Percentiles rank a stretch among this genome's conserved stretches.
Conservation (phyloP, 2,113 vertebrate genomes). For the Tamias sibiricus region DNA sequence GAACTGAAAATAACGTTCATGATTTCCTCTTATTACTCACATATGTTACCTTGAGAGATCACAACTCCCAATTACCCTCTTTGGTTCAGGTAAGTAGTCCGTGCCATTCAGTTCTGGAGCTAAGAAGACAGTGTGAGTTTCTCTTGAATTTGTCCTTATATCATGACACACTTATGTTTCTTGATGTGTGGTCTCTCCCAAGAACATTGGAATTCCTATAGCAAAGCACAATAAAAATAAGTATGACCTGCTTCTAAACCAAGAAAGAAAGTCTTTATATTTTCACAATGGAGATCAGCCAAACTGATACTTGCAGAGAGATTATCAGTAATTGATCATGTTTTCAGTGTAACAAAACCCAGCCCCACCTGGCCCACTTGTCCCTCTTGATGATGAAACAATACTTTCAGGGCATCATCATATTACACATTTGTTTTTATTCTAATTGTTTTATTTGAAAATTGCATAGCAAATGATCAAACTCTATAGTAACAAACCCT, state of each 20-base stretch:
- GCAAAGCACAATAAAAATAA: not conserved
- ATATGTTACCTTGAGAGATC: not conserved
- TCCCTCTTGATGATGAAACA: not conserved
- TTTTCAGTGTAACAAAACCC: not conserved
- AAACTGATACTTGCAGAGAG: not conserved
- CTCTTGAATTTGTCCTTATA: not conserved
- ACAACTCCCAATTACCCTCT: not conserved
- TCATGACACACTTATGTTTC: not conserved
- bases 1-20: not conserved
- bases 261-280: not conserved
- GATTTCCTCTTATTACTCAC: not conserved
- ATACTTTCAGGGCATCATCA: not conserved
- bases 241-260: not conserved
- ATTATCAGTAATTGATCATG: not conserved
- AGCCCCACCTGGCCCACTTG: not conserved
- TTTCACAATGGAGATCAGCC: not conserved
- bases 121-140: not conserved
- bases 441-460: slow-evolving; percentile 5
- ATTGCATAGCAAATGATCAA: not conserved
- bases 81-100: not conserved
- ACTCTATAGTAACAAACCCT: not conserved
- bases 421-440: not conserved
- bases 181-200: not conserved
- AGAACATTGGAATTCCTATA: not conserved
- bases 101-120: not conserved